Conservation (phyloP, 2,797 vertebrate genomes). For the Chromobotia macracanthus region DNA sequence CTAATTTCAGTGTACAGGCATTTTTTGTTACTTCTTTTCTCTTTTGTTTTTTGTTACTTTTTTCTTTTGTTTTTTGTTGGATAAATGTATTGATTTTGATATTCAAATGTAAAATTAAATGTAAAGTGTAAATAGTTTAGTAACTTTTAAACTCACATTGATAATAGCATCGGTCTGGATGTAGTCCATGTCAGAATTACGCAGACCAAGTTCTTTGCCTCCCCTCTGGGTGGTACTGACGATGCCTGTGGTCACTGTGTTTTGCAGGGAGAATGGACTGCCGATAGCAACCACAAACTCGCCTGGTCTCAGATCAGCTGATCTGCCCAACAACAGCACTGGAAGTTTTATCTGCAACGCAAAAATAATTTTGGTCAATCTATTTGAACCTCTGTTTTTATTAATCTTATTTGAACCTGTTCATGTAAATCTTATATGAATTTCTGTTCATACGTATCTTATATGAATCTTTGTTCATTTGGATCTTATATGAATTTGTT, state of each 20-base stretch:
- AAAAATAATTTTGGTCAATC: no score
- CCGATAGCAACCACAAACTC: conserved; percentile 97
- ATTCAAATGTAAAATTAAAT: no score
- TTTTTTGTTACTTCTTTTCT: no score
- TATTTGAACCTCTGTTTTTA: no score
- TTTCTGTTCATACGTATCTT: neutral
- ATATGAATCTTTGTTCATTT: no score
- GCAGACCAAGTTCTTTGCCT: conserved; percentile 92
- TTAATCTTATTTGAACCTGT: no score
- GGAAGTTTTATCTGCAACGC: conserved; percentile 85
- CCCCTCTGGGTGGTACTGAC: conserved; percentile 95
- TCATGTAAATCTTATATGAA: no score
- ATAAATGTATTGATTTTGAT: no score
- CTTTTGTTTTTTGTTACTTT: no score
- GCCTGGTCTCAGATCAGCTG: conserved; percentile 89
- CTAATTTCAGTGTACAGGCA: no score
- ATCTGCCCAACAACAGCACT: conserved; percentile 88
- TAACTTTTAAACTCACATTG: conserved; percentile 77
- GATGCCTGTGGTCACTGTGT: conserved; percentile 96
- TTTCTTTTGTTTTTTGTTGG: no score
- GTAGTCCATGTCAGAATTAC: conserved; percentile 96
- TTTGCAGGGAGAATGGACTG: conserved; percentile 95
- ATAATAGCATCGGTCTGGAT: conserved; percentile 99
- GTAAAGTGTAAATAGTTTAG: neutral
- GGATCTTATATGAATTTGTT: no score